Conservation (phyloP, 2,888 invertebrate species). For the Phortica okadai region DNA sequence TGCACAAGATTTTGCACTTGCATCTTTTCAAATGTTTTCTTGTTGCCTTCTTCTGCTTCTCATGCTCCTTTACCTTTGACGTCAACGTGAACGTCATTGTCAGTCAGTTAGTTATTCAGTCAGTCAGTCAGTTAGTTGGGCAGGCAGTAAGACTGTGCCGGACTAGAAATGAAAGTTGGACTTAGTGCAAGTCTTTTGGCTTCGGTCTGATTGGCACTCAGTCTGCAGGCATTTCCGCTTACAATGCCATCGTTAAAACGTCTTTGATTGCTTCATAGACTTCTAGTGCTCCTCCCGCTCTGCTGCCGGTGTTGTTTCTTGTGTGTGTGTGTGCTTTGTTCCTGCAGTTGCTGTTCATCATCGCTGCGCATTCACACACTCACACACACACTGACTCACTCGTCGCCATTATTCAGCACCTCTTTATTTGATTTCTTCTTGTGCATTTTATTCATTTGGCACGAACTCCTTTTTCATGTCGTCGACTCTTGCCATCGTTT, state of each 20-base stretch:
- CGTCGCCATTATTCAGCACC: background rate
- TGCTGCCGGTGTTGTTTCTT: background rate
- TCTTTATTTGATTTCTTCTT: background rate
- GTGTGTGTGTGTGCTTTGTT: background rate
- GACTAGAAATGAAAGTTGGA: background rate
- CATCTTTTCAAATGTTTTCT: background rate
- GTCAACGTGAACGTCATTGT: background rate
- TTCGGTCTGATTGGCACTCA: background rate
- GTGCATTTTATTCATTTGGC: background rate
- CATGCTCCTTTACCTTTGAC: background rate
- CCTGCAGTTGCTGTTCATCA: background rate
- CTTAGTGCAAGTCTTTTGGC: background rate
- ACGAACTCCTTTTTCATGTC: background rate
- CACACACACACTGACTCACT: background rate
- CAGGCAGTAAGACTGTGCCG: background rate
- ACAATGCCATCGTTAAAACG: background rate
- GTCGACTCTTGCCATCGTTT: background rate
- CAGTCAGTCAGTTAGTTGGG: background rate
- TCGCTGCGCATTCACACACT: background rate
- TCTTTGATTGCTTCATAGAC: background rate
- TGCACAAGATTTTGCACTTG: background rate
- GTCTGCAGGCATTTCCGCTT: conserved; percentile 13
- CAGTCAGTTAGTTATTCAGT: background rate
- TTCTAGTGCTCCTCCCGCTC: too few relatives aligned
- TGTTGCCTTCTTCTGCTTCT: background rate